Evolutionary conservation across 2,797 vertebrate species (phyloP), one percentile per base, ranked within the genome.

Genomic region (Acestrorhynchus altus): DNA sequence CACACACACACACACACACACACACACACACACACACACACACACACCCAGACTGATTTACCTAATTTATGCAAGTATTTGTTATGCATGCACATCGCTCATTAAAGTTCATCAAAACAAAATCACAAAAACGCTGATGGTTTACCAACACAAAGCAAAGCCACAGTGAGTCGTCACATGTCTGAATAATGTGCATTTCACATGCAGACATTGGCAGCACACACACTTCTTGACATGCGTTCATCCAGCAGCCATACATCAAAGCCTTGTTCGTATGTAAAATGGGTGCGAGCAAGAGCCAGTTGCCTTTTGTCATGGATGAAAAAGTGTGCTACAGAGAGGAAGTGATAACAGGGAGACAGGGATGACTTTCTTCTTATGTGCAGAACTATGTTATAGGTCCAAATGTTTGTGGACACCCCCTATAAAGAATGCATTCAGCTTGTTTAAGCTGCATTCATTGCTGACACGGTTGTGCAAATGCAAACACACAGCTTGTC

Each of bases 91-190:
- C 49, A 47, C 67, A 78, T 78, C 61, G 54, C 76, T 78, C 59
- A 78, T 44, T 47, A 51, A 72, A 72, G 69, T 78, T 72, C 63
- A 78, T 72, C 59, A 51, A 71, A 77, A 78, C 59, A 72, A n/a
- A 61, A 66, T 71, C 39, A 71, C 71, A 69, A 76, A 35, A 69
- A 60, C 54, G 31, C 44, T 20, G 57, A 70, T 15, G 35, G 60
- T 77, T 60, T 65, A 39, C 63, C 54, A 57, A 12, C n/a, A 22
- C 64, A 57, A 35, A 76, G 44, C 74, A 68, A 44, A 76, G 18
- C 31, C 61, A 64, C 22, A 28, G 60, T 20, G 60, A 64, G 60
- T 42, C 24, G 63, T 46, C 63, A 24, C 28, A 35, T 10, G 20
- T 26, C 63, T 10, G 11, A 65, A 44, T 22, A 42, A 8, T 24